Percentiles rank a stretch among this genome's conserved stretches.
Evolutionary conservation across 2,797 vertebrate species (phyloP).

Genomic region (Phrynocephalus vlangalii): DNA sequence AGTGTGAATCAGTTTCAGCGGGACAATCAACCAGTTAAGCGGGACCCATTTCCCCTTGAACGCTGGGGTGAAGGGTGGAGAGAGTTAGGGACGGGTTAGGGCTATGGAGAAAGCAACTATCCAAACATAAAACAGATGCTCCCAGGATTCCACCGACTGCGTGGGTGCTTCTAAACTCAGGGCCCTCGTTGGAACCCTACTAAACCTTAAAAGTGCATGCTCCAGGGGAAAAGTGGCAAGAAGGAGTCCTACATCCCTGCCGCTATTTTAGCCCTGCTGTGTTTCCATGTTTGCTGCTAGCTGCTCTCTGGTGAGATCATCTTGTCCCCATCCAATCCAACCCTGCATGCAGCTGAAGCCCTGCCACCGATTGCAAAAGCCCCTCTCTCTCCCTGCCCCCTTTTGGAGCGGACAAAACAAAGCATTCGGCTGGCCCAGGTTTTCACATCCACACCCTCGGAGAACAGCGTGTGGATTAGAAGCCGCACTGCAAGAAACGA

Average conservation of each 20-base stretch:
- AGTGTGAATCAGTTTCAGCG: no score
- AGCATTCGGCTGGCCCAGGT: background rate
- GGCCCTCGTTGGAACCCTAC: background rate
- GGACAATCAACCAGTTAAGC: no score
- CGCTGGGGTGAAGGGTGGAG: no score
- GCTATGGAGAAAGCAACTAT: no score
- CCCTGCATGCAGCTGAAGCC: background rate
- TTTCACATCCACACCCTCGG: background rate
- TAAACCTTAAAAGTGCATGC: no score
- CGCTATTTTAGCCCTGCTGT: background rate
- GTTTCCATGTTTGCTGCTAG: background rate
- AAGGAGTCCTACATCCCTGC: background rate
- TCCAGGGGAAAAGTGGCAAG: background rate
- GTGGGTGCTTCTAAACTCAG: background rate
- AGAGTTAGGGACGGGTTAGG: no score
- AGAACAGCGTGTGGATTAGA: background rate
- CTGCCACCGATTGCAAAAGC: slow-evolving; percentile 15
- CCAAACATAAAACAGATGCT: no score
- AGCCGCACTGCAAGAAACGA: background rate
- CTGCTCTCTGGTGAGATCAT: slow-evolving; percentile 17
- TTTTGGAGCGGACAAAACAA: background rate
- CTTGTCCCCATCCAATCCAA: background rate
- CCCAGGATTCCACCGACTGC: no score
- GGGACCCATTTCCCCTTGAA: no score
- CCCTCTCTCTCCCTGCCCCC: background rate